Conservation (phyloP, 2,113 vertebrate genomes). For the Sphaerodactylus townsendi region DNA sequence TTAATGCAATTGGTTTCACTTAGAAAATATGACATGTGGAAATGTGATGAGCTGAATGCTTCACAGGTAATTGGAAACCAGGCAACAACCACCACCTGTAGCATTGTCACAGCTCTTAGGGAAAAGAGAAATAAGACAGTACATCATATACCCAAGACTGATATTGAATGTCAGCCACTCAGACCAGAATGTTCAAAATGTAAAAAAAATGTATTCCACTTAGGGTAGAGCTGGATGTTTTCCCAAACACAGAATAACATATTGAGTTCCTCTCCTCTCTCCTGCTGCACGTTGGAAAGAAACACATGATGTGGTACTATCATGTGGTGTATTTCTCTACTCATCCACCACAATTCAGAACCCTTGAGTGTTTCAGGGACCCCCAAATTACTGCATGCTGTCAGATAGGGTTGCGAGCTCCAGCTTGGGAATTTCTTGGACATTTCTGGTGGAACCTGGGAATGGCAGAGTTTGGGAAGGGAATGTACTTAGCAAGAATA, state of each 20-base stretch:
- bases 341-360: neutral
- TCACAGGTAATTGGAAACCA: slow-evolving; percentile 69
- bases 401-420: no score
- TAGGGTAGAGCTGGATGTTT: neutral
- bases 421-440: no score
- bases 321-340: neutral
- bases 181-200: slow-evolving; percentile 53
- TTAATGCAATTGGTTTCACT: slow-evolving; percentile 73
- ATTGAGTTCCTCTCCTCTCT: neutral
- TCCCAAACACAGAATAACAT: neutral
- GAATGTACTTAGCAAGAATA: no score
- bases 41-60: slow-evolving; percentile 61
- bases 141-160: slow-evolving; percentile 41
- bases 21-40: slow-evolving; percentile 63
- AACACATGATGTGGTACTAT: neutral
- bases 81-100: slow-evolving; percentile 56
- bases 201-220: slow-evolving; percentile 49
- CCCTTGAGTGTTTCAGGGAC: no score
- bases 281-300: neutral
- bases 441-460: no score
- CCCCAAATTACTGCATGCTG: no score
- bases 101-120: slow-evolving; percentile 57
- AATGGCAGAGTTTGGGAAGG: no score
- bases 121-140: slow-evolving; percentile 34
- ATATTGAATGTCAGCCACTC: slow-evolving; percentile 40